These are phyloP conservation scores for Eumeta japonica DNA, from an alignment of 1,140 invertebrate species.

Conservation along the genomic window DNA sequence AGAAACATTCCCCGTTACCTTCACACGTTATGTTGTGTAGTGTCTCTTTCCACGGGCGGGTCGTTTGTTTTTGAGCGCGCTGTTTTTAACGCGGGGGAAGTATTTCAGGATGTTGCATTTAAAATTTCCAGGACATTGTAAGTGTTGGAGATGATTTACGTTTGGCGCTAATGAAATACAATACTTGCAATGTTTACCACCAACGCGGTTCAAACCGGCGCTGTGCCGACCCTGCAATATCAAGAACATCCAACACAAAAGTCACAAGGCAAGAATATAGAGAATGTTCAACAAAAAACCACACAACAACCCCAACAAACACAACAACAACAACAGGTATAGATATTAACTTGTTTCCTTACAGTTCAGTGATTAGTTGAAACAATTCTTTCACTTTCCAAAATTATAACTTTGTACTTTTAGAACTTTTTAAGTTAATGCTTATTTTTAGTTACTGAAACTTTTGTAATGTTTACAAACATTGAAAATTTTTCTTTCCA, in stretches of 20 bases:
- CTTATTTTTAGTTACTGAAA: too few relatives aligned
- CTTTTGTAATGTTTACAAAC: too few relatives aligned
- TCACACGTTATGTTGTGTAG: constrained; percentile 51
- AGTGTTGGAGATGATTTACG: constrained; percentile 11
- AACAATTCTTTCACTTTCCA: too few relatives aligned
- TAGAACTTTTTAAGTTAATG: too few relatives aligned
- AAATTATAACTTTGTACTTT: too few relatives aligned
- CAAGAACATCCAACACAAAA: constrained; percentile 52
- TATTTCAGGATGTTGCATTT: too few relatives aligned
- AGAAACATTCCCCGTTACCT: constrained; percentile 56
- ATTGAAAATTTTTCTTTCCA: too few relatives aligned
- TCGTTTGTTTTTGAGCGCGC: constrained; percentile 49
- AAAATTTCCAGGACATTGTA: constrained; percentile 8
- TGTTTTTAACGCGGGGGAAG: too few relatives aligned
- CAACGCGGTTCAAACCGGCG: constrained; percentile 49
- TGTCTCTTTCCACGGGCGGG: constrained; percentile 39
- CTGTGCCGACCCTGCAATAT: constrained; percentile 52
- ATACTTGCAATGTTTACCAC: constrained; percentile 48
- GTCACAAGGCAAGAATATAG: constrained; percentile 53
- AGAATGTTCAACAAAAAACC: constrained; percentile 52
- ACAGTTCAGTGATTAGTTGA: too few relatives aligned
- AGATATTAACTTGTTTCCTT: constrained; percentile 7
- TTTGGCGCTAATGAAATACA: constrained; percentile 6
- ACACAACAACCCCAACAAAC: constrained; percentile 45
- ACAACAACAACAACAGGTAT: constrained; percentile 34